Conservation (phyloP, 2,113 vertebrate genomes). For the Hypocryptadius cinnamomeus region DNA sequence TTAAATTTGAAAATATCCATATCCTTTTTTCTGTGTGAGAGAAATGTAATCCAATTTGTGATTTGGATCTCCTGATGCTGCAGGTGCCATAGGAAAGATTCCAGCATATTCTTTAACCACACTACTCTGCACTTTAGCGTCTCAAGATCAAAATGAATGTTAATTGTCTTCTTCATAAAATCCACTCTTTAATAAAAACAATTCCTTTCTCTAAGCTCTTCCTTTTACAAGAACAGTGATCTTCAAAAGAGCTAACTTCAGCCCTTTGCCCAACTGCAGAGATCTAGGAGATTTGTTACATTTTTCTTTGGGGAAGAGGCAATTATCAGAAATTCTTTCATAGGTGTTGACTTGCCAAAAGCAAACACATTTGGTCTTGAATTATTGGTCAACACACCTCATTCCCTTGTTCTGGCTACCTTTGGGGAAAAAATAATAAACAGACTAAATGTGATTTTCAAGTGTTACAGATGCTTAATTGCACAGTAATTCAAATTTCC, state of each 20-base stretch:
- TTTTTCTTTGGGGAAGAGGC: background rate
- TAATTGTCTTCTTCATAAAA: background rate
- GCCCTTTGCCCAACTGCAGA: background rate
- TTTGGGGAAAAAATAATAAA: background rate
- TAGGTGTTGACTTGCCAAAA: background rate
- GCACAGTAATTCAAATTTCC: background rate
- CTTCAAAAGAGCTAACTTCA: background rate
- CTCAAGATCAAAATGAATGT: background rate
- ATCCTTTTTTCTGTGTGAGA: background rate
- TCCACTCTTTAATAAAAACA: background rate
- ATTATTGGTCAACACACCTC: background rate
- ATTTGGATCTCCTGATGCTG: background rate
- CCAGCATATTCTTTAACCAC: background rate
- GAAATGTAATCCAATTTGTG: background rate
- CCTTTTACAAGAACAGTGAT: background rate
- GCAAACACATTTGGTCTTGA: background rate
- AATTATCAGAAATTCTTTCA: background rate
- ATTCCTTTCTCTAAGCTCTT: background rate
- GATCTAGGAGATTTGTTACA: background rate
- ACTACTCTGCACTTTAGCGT: background rate
- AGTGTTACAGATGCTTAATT: background rate
- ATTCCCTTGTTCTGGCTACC: background rate
- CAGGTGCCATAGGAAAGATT: constrained; percentile 25
- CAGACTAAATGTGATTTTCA: background rate
- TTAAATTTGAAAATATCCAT: constrained; percentile 40